A percentile compares a stretch with the other conserved stretches of the same genome.
Conservation (phyloP, 2,113 vertebrate genomes). For the Echinops telfairi region DNA sequence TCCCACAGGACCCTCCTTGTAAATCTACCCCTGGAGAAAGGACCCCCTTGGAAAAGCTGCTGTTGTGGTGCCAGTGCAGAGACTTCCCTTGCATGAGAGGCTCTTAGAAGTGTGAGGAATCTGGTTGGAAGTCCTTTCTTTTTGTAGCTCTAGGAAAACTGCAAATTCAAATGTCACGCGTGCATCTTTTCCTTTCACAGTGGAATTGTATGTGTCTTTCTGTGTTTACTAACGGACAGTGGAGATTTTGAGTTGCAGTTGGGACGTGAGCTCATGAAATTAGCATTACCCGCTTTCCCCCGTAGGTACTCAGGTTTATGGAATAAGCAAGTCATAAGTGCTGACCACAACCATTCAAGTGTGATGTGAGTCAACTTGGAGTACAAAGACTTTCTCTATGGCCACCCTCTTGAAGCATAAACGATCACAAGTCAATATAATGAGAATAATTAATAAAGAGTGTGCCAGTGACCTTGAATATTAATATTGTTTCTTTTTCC, state of each 20-base stretch:
- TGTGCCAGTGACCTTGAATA: conserved; percentile 90
- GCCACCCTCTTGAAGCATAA: conserved; percentile 81
- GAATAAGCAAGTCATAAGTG: conserved; percentile 69
- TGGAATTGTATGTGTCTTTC: conserved; percentile 76
- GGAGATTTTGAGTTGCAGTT: conserved; percentile 77
- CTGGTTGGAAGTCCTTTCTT: conserved; percentile 17
- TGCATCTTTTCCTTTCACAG: conserved; percentile 65
- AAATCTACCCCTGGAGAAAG: conserved; percentile 43
- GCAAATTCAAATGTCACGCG: conserved; percentile 55
- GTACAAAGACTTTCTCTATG: conserved; percentile 77
- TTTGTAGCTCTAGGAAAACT: conserved; percentile 58
- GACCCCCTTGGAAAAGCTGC: conserved; percentile 49
- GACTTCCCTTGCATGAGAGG: not conserved
- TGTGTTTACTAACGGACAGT: conserved; percentile 75
- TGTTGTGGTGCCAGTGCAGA: conserved; percentile 48
- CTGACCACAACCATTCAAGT: conserved; percentile 76
- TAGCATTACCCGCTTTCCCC: conserved; percentile 83
- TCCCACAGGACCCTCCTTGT: conserved; percentile 40
- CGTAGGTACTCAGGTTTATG: conserved; percentile 68
- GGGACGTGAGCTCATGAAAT: conserved; percentile 80
- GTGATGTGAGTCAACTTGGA: conserved; percentile 67
- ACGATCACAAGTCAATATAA: conserved; percentile 86
- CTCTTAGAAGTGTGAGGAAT: conserved; percentile 50
- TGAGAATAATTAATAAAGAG: conserved; percentile 89
- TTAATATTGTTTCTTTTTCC: conserved; percentile 90